phyloP scores from a whole-genome alignment of 2,113 vertebrate genomes.

The Anas platyrhynchos region DNA sequence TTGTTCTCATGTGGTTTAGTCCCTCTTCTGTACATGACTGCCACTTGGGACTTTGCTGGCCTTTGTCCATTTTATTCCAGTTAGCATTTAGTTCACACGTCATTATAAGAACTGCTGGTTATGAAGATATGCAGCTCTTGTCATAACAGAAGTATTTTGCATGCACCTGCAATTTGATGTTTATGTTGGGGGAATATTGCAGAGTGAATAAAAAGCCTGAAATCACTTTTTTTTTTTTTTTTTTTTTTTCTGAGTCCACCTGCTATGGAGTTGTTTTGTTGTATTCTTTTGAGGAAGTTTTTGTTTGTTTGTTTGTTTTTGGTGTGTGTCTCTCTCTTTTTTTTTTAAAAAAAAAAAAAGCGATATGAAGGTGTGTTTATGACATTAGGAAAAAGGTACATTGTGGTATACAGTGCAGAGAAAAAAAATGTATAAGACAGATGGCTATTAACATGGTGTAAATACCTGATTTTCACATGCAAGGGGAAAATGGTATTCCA shows the following conservation, averaged over 20 bases:
- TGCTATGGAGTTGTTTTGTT: conserved; percentile 66
- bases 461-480: conserved; percentile 35
- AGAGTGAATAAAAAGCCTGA: conserved; percentile 58
- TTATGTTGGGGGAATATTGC: conserved; percentile 74
- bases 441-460: conserved; percentile 32
- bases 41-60: conserved; percentile 68
- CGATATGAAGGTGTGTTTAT: conserved; percentile 68
- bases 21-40: conserved; percentile 47
- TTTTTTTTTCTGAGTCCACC: conserved; percentile 49
- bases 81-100: conserved; percentile 79
- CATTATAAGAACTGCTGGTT: conserved; percentile 70
- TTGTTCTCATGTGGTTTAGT: conserved; percentile 58
- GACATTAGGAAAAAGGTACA: conserved; percentile 56
- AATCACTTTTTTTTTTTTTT: not conserved
- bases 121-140: conserved; percentile 69
- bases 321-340: not conserved
- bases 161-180: conserved; percentile 74
- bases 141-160: conserved; percentile 71
- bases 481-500: conserved; percentile 15
- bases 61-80: conserved; percentile 66
- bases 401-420: conserved; percentile 36
- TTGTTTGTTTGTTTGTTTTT: not conserved
- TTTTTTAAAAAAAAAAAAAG: not conserved
- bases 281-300: not conserved
- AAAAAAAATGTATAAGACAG: conserved; percentile 61